A percentile compares a stretch with the other conserved stretches of the same genome.
phyloP scores from a whole-genome alignment of 2,888 invertebrate genomes.

The Mythimna vitellina region DNA sequence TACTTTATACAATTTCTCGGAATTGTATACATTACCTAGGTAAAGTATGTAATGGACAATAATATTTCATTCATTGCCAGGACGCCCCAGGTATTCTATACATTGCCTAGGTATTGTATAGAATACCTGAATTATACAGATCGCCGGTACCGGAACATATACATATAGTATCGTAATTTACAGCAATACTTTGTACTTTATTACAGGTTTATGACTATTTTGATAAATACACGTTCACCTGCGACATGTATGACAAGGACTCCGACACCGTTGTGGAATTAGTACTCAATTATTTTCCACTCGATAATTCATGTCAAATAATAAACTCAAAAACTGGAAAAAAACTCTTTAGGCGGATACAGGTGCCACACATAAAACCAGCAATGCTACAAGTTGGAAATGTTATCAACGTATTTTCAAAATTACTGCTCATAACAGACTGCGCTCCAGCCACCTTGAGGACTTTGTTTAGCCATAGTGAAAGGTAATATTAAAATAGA shows the following conservation, averaged over 20 bases:
- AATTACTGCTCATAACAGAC: conserved; percentile 92
- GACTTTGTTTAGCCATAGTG: conserved; percentile 89
- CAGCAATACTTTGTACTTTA: conserved; percentile 14
- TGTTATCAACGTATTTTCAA: conserved; percentile 93
- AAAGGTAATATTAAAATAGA: conserved; percentile 87
- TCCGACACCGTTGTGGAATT: conserved; percentile 93
- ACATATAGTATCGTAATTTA: background rate
- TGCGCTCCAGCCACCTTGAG: conserved; percentile 93
- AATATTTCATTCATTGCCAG: no score
- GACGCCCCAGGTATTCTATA: no score
- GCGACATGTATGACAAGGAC: conserved; percentile 96
- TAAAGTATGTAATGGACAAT: no score
- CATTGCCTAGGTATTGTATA: no score
- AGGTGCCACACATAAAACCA: conserved; percentile 91
- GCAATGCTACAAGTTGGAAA: conserved; percentile 94
- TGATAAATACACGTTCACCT: conserved; percentile 91
- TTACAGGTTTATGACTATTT: conserved; percentile 87
- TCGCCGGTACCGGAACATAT: no score
- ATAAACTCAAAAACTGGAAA: conserved; percentile 91
- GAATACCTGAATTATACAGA: no score
- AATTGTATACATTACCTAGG: no score
- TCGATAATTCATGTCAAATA: conserved; percentile 95
- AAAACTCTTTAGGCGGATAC: conserved; percentile 92
- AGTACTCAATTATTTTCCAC: conserved; percentile 93
- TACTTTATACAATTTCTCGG: no score